Evolutionary conservation across 2,888 invertebrate genomes (phyloP), one percentile per base, ranked within the genome.

Genomic region (Nowickia ferox): DNA sequence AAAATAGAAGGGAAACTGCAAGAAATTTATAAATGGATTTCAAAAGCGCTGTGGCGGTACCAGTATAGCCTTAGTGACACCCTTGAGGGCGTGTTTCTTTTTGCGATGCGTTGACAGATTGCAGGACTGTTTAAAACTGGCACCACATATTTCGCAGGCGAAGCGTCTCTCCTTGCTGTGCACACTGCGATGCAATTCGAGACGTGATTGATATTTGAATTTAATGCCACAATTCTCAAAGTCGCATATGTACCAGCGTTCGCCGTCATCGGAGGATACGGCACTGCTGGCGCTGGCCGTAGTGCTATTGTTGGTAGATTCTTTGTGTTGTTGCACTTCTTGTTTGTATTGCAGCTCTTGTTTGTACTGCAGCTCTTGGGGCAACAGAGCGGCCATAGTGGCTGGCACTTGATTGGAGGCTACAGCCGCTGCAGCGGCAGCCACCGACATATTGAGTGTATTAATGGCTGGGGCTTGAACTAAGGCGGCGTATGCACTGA

Each of bases 101-200:
- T 91, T 91, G 69, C 91, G 91, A 84, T 91, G 91, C 78, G 91
- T 91, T 19, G 91, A 91, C 63, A 91, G 83, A 84, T 91, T 91
- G 77, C 91, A 91, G 13, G 91, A 91, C 77, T 91, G 91, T 80
- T 91, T 91, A 38, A 91, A 91, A 82, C 91, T 92, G 68, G 91
- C 91, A 75, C 87, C 89, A 86, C 91, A 91, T 71, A 91, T 86
- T 80, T 91, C 91, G 87, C 91, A 91, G 65, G 89, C 90, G 78
- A 91, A 91, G n/a, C 91, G 91, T 61, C 91, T 89, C 87, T 90
- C 91, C 87, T 91, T 91, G 87, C 91, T 91, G 72, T 91, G 91
- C 77, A 91, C 91, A 65, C 91, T 90, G 6, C 92, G 91, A 87
- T 91, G 91, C 84, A 91, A 86, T 71, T 92, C 91, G 83, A 91